These are phyloP conservation scores for Rhegmatorhina hoffmannsi DNA, from an alignment of 2,113 vertebrate species.

Conservation along the genomic window DNA sequence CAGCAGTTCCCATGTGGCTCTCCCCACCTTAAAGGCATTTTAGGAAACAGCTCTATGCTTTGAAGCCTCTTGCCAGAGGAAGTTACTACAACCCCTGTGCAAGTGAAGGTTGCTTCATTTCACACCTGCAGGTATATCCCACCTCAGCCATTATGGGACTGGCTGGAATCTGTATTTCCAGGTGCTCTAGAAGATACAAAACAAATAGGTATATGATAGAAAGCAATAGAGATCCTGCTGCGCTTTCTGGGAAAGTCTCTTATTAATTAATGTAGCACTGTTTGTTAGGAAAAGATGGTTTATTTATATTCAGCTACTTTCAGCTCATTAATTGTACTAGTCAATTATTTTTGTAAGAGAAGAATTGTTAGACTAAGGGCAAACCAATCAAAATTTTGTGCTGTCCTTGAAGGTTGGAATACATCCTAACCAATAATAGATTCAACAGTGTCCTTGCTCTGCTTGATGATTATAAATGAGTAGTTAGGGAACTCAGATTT, in stretches of 20 bases:
- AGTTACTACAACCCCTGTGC: not conserved
- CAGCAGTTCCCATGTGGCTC: accelerated
- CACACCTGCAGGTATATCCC: not conserved
- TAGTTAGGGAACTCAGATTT: not conserved
- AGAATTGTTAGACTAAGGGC: not conserved
- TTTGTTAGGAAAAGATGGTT: not conserved
- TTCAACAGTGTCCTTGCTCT: not conserved
- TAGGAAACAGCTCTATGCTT: not conserved
- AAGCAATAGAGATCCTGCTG: not conserved
- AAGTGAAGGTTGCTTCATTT: not conserved
- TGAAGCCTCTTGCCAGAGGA: not conserved
- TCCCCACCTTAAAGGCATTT: not conserved
- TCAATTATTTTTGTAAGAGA: not conserved
- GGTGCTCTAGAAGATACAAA: not conserved
- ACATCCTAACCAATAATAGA: not conserved
- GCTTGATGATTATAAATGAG: not conserved
- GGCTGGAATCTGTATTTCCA: not conserved
- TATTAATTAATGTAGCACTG: not conserved
- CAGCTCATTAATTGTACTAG: not conserved
- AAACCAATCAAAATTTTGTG: not conserved
- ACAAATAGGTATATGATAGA: not conserved
- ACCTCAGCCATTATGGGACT: not conserved
- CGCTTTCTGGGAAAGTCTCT: not conserved
- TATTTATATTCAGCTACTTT: not conserved
- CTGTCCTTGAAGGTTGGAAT: not conserved